Base-by-base conservation (phyloP, 2,888 invertebrate species). In the Synanthedon vespiformis region DNA sequence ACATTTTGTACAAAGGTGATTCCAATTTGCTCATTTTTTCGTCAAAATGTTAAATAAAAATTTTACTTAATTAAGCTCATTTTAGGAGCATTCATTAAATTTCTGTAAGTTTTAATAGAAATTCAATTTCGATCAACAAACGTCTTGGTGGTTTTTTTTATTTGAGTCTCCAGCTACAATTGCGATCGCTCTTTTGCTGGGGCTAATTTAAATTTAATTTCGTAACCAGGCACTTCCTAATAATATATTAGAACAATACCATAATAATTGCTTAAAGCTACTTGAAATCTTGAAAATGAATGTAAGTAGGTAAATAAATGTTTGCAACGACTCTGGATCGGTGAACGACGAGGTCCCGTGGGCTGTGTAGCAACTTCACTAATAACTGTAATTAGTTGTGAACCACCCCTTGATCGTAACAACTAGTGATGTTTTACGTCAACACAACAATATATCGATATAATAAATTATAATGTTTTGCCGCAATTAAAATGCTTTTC, bases 381-480 rank as follows among this genome's bases (percentile, higher is more conserved):
- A 79, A 83, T 81, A 78, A 78, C 80, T 68, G 80, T 77, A 80
- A 82, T 84, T 82, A 83, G 72, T 68, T 67, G 62, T 65, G 62
- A 71, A 66, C 68, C 71, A 72, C 73, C 72, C 72, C 72, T 70
- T 16, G 22, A 47, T 61, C 61, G 60, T 57, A 58, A 53, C 53
- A 54, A 53, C 55, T 57, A 58, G 65, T 58, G 56, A 56, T 57
- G 61, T 54, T 48, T 54, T 48, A 5, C 14, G 16, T 44, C 48
- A 51, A 18, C 41, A 22, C 12, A 40, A 44, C 44, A 53, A 49
- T 54, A 57, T 57, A 40, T 55, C 61, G 58, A 61, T 60, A 57
- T 61, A 34, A 10, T 34, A 10, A 34, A 34, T 51, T 52, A 49
- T 54, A 44, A 10, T 34, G 10, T 34, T 34, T 34, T 0, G 8